A percentile compares a stretch with the other conserved stretches of the same genome.
phyloP scores from a whole-genome alignment of 1,140 invertebrate genomes.

The Yoshiicerus persimilis region DNA sequence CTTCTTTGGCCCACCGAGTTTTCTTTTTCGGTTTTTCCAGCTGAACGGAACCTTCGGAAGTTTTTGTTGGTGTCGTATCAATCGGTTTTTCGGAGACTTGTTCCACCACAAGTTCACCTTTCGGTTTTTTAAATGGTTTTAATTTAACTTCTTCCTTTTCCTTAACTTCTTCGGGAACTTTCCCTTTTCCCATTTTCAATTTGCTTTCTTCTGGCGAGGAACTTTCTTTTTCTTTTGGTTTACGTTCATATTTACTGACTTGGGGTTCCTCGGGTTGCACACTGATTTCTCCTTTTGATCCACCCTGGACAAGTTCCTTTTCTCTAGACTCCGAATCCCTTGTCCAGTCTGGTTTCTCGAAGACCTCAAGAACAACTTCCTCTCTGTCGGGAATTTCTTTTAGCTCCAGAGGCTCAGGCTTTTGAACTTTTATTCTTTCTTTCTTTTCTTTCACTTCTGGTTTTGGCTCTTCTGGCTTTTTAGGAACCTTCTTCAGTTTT shows the following conservation, averaged over 20 bases:
- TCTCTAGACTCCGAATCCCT: not conserved
- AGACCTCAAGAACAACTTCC: conserved; percentile 23
- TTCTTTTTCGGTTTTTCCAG: not conserved
- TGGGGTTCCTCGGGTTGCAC: not conserved
- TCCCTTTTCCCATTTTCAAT: not conserved
- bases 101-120: conserved; percentile 1
- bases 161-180: not conserved
- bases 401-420: not conserved
- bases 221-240: conserved; percentile 35
- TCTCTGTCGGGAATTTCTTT: conserved; percentile 23
- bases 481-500: not conserved
- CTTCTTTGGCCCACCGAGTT: not conserved
- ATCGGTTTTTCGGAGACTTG: not conserved
- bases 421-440: not conserved
- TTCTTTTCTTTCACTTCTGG: not conserved
- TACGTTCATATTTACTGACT: not conserved
- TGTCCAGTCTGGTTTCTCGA: conserved; percentile 32
- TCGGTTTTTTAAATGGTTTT: not conserved
- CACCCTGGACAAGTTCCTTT: not conserved
- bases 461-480: not conserved
- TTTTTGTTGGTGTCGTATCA: not conserved
- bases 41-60: not conserved
- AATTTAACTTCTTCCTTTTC: not conserved
- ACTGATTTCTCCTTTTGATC: not conserved
- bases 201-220: not conserved